These are phyloP conservation scores for Ceyx melanurus DNA, from an alignment of 2,113 vertebrate species.

Conservation along the genomic window DNA sequence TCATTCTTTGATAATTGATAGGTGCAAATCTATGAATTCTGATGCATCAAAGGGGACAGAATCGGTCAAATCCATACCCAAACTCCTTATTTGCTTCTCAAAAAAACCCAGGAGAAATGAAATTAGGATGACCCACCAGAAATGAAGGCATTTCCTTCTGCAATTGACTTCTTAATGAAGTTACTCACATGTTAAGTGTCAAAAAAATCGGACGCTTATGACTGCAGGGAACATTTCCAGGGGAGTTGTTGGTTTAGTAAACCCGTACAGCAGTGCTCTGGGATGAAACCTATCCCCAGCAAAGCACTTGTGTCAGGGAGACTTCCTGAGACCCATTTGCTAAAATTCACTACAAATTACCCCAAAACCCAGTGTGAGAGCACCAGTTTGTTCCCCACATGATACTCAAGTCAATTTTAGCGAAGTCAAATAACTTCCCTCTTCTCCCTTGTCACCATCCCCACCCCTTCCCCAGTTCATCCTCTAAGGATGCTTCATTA, in stretches of 20 bases:
- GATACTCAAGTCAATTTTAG: not conserved
- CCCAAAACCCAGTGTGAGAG: not conserved
- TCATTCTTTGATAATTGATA: not conserved
- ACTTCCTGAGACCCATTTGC: not conserved
- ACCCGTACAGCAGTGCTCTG: not conserved
- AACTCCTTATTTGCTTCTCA: not conserved
- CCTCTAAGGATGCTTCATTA: not conserved
- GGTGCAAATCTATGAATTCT: not conserved
- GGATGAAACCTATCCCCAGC: not conserved
- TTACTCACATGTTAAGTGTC: not conserved
- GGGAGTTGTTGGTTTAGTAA: not conserved
- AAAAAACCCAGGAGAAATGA: not conserved
- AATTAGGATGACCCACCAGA: not conserved
- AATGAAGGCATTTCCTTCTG: not conserved
- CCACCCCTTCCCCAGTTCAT: not conserved
- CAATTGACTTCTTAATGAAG: not conserved
- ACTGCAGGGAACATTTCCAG: not conserved
- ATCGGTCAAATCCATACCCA: not conserved
- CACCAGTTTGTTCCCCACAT: rapidly evolving
- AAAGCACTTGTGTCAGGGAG: not conserved
- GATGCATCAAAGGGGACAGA: rapidly evolving
- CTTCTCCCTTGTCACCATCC: not conserved
- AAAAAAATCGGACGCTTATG: not conserved
- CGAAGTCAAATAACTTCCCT: not conserved
- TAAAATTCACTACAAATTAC: not conserved